Evolutionary conservation across 2,113 vertebrate species (phyloP), one percentile per base, ranked within the genome.

Genomic region (Salvator merianae): DNA sequence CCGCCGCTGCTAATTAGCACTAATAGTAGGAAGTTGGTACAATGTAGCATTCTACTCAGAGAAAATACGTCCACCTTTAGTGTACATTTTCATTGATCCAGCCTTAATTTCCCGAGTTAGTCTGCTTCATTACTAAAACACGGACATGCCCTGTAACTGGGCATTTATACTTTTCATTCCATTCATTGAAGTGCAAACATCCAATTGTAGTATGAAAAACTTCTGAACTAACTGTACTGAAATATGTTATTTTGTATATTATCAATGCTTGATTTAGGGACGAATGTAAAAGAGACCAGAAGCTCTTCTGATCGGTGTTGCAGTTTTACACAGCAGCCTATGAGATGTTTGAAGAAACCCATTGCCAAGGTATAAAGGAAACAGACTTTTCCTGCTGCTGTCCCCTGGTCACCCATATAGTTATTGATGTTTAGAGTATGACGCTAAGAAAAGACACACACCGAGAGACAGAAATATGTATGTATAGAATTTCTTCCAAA

Each of bases 341-440:
- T 30, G 38, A 75, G 18, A 65, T 26, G 30, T 8, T 30, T 65
- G 14, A 12, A 75, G 34, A 63, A 76, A 62, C 16, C 59, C 38
- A 36, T 38, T 74, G 50, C 59, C 40, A 32, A 34, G 72, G 8
- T 4, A 18, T 20, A 34, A 53, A 76, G 22, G 13, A 59, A 53
- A 36, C 50, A 13, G 7, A 7, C 72, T 26, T 43, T n/a, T 40
- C 50, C 30, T 22, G 10, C n/a, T 53, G 14, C 43, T 47, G 14
- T 18, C 16, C 70, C 26, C 36, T 20, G 2, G 32, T 12, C 13
- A 28, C 53, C 53, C n/a, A 47, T 43, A 4, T 50, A 68, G 36
- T 30, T 20, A 65, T 3, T 91, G 70, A 84, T 89, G 87, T 36
- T 77, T 73, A 28, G 84, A 86, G 55, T 1, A 91, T 84, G 79